These are phyloP conservation scores for Trissolcus brochymenae DNA, from an alignment of 2,888 invertebrate species.

Conservation along the genomic window DNA sequence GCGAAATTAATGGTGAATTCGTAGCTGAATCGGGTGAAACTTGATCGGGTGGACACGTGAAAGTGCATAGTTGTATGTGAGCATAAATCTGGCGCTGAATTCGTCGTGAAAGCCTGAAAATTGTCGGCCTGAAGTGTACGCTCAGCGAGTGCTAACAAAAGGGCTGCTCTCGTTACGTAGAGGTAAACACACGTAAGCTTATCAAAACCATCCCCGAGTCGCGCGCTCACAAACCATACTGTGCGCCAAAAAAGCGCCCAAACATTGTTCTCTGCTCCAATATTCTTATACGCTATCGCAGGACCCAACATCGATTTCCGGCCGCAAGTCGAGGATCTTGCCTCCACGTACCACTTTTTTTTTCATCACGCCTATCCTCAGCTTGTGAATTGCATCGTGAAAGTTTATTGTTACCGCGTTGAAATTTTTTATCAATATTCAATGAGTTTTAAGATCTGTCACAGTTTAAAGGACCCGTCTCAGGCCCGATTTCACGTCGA, in stretches of 20 bases:
- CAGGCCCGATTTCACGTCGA: conserved; percentile 14
- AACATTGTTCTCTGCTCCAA: background rate
- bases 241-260: background rate
- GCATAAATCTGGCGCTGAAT: conserved; percentile 31
- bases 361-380: conserved; percentile 16
- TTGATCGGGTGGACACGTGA: conserved; percentile 31
- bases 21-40: conserved; percentile 19
- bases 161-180: conserved; percentile 64
- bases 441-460: conserved; percentile 27
- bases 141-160: conserved; percentile 69
- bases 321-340: conserved; percentile 60
- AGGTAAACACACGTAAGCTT: conserved; percentile 67
- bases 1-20: conserved; percentile 47
- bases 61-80: conserved; percentile 37
- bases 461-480: conserved; percentile 35
- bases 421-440: conserved; percentile 35
- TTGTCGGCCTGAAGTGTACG: conserved; percentile 63
- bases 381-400: conserved; percentile 27
- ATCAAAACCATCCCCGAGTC: background rate
- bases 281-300: conserved; percentile 16
- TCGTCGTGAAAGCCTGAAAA: conserved; percentile 40
- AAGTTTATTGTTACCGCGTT: conserved; percentile 40
- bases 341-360: conserved; percentile 41
- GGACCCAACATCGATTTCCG: conserved; percentile 68
- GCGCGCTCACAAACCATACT: background rate